Evolutionary conservation across 2,888 invertebrate species (phyloP), one percentile per base, ranked within the genome.

Genomic region (Nymphalis urticae): DNA sequence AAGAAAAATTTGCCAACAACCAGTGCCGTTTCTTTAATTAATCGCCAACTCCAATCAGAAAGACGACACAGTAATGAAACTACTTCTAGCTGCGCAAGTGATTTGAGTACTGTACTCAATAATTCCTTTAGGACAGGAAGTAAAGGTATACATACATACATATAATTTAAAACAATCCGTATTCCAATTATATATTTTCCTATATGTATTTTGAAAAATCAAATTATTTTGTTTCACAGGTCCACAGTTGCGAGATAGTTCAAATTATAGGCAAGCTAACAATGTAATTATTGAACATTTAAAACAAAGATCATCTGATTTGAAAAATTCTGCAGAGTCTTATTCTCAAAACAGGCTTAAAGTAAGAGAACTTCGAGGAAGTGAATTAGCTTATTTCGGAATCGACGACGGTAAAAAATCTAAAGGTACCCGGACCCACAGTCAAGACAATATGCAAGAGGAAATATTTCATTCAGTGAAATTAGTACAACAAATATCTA

Each of bases 301-400:
- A 32, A 62, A 59, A 21, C 27, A 68, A 36, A 70, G 70, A 47
- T 73, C 69, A 69, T 21, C 24, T 50, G 24, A 62, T 50, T 42
- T 60, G 58, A 68, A 79, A 64, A 73, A 74, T 13, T 73, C 84
- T 64, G 81, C 84, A 74, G 77, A 81, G 66, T 84, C 90, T 16
- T 84, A 88, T 9, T 78, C 78, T 27, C 80, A 80, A 68, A 77
- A 74, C 32, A 85, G 82, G 74, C 75, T 84, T 17, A 89, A 86
- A 79, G 84, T 88, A 7, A 86, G 95, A 73, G 92, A 94, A 81
- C 84, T 95, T 54, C 88, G 93, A 70, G 93, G 94, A 58, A 94
- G 93, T 73, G 95, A 95, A 77, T 85, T 95, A 60, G 94, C 94
- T 70, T 95, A 94, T 79, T 95, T 95, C 76, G 95, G 95, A 42